These are phyloP conservation scores for Onychostruthus taczanowskii DNA, from an alignment of 2,113 vertebrate genomes.

Conservation along the genomic window DNA sequence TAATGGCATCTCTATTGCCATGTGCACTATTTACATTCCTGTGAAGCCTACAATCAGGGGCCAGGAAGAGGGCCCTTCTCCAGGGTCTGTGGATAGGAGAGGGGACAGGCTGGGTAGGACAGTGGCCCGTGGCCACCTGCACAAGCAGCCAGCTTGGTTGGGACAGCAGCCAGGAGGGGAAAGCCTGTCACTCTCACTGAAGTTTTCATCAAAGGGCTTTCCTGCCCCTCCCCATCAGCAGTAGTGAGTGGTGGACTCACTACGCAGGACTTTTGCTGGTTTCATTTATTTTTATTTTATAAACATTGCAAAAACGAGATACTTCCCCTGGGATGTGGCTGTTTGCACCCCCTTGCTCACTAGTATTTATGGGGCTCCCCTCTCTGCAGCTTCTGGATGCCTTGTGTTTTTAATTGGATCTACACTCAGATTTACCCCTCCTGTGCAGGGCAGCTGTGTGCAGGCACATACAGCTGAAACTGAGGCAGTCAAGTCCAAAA, in stretches of 20 bases:
- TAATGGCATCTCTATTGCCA: background rate
- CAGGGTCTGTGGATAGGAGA: background rate
- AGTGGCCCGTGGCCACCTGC: background rate
- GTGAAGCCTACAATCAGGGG: background rate
- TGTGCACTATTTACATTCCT: background rate
- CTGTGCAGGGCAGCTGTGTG: background rate
- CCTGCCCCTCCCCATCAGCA: background rate
- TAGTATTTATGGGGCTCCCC: background rate
- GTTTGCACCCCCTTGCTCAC: background rate
- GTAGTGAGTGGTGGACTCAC: background rate
- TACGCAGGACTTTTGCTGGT: background rate
- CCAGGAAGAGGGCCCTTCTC: background rate
- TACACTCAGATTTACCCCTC: background rate
- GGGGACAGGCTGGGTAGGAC: background rate
- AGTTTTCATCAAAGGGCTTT: constrained; percentile 14
- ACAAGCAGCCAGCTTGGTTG: background rate
- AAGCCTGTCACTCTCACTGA: background rate
- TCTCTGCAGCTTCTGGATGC: background rate
- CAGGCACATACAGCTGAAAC: background rate
- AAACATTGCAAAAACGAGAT: background rate
- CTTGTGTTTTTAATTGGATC: background rate
- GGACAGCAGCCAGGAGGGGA: background rate
- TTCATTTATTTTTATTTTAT: constrained; percentile 12
- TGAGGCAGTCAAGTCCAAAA: background rate
- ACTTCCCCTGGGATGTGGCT: background rate